Percentiles rank a stretch among this genome's conserved stretches.
These are phyloP conservation scores for Anguilla pacifica DNA, from an alignment of 2,797 vertebrate species.

Conservation along the genomic window DNA sequence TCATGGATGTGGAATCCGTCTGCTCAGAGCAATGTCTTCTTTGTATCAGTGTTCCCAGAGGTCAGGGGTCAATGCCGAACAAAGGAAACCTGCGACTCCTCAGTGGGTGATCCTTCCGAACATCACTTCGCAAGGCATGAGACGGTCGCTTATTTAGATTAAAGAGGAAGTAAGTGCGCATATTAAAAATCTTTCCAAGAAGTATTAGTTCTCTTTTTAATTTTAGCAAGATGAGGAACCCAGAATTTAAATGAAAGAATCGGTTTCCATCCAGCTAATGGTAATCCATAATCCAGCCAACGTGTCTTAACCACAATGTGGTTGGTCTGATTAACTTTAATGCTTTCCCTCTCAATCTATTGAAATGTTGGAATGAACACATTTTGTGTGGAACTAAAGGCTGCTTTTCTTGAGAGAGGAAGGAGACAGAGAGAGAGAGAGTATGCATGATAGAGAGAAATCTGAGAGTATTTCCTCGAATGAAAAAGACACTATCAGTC, in stretches of 20 bases:
- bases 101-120: constrained; percentile 60
- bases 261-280: constrained; percentile 84
- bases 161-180: constrained; percentile 56
- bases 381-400: constrained; percentile 74
- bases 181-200: constrained; percentile 72
- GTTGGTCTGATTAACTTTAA: constrained; percentile 84
- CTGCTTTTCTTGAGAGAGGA: constrained; percentile 70
- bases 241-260: constrained; percentile 83
- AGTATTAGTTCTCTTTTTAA: constrained; percentile 83
- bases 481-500: constrained; percentile 20
- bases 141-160: constrained; percentile 46
- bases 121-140: neutral
- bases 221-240: constrained; percentile 78
- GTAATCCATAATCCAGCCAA: constrained; percentile 85
- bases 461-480: constrained; percentile 29
- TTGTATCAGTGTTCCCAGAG: neutral
- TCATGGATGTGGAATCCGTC: neutral
- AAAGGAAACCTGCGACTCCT: constrained; percentile 44
- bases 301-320: constrained; percentile 83
- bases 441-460: neutral
- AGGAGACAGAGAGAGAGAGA: constrained; percentile 36
- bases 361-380: constrained; percentile 83
- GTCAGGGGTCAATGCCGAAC: constrained; percentile 1
- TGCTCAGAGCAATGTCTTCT: neutral
- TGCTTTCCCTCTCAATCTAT: constrained; percentile 81